A percentile compares a stretch with the other conserved stretches of the same genome.
Evolutionary conservation across 2,888 invertebrate species (phyloP).

Genomic region (Himalopsyche kuldschensis): DNA sequence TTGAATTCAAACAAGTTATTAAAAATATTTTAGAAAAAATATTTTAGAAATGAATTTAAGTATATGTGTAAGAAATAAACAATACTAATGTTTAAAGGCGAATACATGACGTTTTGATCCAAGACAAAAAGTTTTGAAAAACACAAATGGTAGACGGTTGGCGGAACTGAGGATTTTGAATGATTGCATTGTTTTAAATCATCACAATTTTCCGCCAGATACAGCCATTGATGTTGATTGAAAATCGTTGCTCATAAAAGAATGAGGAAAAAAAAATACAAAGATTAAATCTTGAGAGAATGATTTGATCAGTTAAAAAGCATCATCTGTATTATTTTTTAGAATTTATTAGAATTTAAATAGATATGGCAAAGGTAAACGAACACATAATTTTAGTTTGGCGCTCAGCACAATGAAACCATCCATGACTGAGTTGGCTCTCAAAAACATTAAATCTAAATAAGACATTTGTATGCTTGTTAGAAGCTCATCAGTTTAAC

Average conservation of each 20-base stretch:
- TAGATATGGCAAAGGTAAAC: not conserved
- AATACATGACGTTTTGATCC: too few relatives aligned
- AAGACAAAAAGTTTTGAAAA: too few relatives aligned
- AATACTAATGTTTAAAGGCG: too few relatives aligned
- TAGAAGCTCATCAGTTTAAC: too few relatives aligned
- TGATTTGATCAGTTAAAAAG: not conserved
- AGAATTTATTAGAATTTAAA: not conserved
- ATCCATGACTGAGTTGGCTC: not conserved
- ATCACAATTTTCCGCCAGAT: not conserved
- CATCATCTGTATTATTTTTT: too few relatives aligned
- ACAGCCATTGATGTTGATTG: not conserved
- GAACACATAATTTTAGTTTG: not conserved
- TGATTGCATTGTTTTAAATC: not conserved
- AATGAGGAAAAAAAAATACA: not conserved
- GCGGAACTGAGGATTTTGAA: not conserved
- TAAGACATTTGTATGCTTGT: too few relatives aligned
- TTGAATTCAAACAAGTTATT: too few relatives aligned
- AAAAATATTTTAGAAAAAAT: too few relatives aligned
- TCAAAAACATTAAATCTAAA: too few relatives aligned
- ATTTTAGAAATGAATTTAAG: too few relatives aligned
- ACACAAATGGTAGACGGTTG: too few relatives aligned
- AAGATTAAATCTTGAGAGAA: not conserved
- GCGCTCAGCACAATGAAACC: not conserved
- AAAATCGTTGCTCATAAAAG: not conserved
- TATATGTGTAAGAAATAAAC: too few relatives aligned